Evolutionary conservation across 2,113 vertebrate species (phyloP).

Genomic region (Triplophysa rosa): DNA sequence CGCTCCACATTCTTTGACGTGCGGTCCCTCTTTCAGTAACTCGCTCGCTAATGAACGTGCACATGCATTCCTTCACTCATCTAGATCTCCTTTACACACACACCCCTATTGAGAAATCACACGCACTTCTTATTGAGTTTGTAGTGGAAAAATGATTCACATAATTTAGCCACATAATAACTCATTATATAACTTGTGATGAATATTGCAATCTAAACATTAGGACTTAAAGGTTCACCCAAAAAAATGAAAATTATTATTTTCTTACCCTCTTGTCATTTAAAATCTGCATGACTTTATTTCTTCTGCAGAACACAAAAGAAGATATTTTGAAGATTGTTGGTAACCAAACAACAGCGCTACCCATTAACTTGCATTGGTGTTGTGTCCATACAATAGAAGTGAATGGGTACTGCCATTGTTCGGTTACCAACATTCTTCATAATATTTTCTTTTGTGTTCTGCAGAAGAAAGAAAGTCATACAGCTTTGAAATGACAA

Average conservation of each 20-base stretch:
- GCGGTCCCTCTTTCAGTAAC: constrained; percentile 13
- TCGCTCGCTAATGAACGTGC: background rate
- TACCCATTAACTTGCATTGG: too few relatives aligned
- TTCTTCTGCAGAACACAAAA: too few relatives aligned
- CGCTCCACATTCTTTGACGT: constrained; percentile 42
- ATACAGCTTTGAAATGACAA: too few relatives aligned
- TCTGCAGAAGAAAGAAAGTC: too few relatives aligned
- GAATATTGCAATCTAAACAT: constrained; percentile 31
- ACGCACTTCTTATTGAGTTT: constrained; percentile 13
- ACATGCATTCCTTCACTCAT: constrained; percentile 21
- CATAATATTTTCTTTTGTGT: too few relatives aligned
- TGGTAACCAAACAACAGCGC: too few relatives aligned
- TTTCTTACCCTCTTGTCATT: background rate
- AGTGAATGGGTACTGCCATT: too few relatives aligned
- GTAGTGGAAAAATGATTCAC: constrained; percentile 24
- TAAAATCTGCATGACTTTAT: too few relatives aligned
- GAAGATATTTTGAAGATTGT: too few relatives aligned
- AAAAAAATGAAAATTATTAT: background rate
- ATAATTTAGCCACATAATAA: constrained; percentile 29
- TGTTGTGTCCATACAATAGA: too few relatives aligned
- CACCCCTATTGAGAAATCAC: background rate
- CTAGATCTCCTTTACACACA: background rate
- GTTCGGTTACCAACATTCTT: too few relatives aligned
- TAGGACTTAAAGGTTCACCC: background rate
- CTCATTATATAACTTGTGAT: constrained; percentile 27